A percentile compares a stretch with the other conserved stretches of the same genome.
These are phyloP conservation scores for Callipepla californica DNA, from an alignment of 2,113 vertebrate genomes.

Conservation along the genomic window DNA sequence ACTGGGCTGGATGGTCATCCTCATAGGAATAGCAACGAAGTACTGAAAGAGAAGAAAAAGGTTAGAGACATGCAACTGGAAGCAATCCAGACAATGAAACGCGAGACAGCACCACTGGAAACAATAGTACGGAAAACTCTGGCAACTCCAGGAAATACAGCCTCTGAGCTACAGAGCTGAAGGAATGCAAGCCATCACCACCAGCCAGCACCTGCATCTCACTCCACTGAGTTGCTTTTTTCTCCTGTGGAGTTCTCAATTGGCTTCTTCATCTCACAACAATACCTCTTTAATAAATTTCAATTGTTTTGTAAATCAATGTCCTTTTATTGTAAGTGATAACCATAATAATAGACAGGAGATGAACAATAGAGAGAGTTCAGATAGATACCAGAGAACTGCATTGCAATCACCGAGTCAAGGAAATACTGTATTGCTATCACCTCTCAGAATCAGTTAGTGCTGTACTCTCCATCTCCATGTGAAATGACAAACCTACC, in stretches of 20 bases:
- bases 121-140: background rate
- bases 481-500: background rate
- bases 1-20: background rate
- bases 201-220: background rate
- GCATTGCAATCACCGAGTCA: background rate
- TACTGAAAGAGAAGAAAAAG: background rate
- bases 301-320: slow-evolving; percentile 36
- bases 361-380: background rate
- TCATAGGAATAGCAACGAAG: background rate
- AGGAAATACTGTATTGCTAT: background rate
- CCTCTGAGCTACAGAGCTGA: background rate
- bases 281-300: slow-evolving; percentile 37
- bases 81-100: background rate
- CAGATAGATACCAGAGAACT: background rate
- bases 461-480: background rate
- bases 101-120: background rate
- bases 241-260: background rate
- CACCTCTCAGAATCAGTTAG: background rate
- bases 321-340: slow-evolving; percentile 32
- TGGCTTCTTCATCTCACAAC: slow-evolving; percentile 1
- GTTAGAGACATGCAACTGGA: background rate
- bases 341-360: slow-evolving; percentile 41
- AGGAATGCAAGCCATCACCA: background rate
- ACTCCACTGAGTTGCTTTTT: background rate
- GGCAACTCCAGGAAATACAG: background rate